Conservation (phyloP, 2,797 vertebrate species). For the Sylvia borin region DNA sequence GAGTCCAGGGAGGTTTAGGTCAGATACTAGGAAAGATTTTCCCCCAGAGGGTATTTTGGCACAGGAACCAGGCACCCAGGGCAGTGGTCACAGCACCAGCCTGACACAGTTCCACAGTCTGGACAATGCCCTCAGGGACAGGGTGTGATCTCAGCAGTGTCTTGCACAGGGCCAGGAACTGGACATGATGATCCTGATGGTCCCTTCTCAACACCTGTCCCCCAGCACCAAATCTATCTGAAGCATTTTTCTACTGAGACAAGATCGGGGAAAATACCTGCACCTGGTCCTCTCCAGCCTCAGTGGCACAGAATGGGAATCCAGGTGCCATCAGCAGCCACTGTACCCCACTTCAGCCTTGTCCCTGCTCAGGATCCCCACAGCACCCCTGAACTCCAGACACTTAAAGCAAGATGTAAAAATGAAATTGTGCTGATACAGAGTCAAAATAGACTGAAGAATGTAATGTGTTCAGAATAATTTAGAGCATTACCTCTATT, state of each 20-base stretch:
- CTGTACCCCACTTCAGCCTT: background rate
- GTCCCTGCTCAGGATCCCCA: background rate
- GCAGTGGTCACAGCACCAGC: background rate
- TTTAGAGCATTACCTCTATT: background rate
- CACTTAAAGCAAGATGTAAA: background rate
- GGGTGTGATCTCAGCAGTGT: fast-evolving
- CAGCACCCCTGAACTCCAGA: background rate
- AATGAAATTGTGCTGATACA: background rate
- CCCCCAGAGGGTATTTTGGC: background rate
- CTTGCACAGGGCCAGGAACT: background rate
- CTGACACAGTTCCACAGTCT: fast-evolving
- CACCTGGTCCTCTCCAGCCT: background rate
- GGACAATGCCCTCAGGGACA: background rate
- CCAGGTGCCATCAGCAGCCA: background rate
- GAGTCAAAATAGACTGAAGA: background rate
- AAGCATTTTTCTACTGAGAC: background rate
- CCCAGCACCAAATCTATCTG: background rate
- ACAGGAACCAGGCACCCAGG: background rate
- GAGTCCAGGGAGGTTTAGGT: background rate
- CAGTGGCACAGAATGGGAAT: background rate
- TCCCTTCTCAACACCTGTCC: background rate
- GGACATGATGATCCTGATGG: background rate
- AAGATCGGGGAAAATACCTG: background rate
- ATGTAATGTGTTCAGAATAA: background rate
- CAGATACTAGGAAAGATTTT: background rate